Evolutionary conservation across 2,888 invertebrate species (phyloP), one percentile per base, ranked within the genome.

Genomic region (Sussaba pulchella): DNA sequence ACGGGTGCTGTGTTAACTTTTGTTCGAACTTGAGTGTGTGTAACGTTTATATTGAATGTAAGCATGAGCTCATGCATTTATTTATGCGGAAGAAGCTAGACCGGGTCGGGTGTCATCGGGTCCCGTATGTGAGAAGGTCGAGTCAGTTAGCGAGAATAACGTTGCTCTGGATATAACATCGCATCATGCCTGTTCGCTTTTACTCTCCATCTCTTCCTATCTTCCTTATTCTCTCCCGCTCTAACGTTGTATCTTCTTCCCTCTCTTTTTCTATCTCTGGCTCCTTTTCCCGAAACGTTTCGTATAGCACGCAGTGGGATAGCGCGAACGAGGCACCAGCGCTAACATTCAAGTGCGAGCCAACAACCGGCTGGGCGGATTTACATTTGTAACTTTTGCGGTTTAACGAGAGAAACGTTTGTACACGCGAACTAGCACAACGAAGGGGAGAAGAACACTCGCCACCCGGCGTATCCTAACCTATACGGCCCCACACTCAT

Each of bases 331-430:
- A 39, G 31, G 57, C 19, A 17, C 21, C n/a, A 47, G 57, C 12
- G 9, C 57, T 24, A 8, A 41, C 69, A 24, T 69, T 12, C 26
- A 12, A 61, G 66, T 64, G 59, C 26, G 52, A 52, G 69, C 61
- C 36, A 36, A 64, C 57, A 31, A 66, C 64, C 63, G 75, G 59
- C 57, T 47, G 74, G 82, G 71, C 83, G 85, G 83, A 90, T 90
- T 89, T 91, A 88, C 91, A 90, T 91, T 87, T 85, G 87, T 88
- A 89, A 91, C 89, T 90, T 91, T 90, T 85, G 86, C 83, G 87
- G 89, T 87, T 89, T 89, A 88, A 85, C 86, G 85, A 71, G 79
- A 82, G 86, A 87, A 88, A 86, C 76, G 82, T 66, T 82, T 83
- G 83, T 84, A 78, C 69, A 82, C 82, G 78, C 78, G 78, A 85